phyloP scores from a whole-genome alignment of 2,888 invertebrate species.

The Halictus ligatus region DNA sequence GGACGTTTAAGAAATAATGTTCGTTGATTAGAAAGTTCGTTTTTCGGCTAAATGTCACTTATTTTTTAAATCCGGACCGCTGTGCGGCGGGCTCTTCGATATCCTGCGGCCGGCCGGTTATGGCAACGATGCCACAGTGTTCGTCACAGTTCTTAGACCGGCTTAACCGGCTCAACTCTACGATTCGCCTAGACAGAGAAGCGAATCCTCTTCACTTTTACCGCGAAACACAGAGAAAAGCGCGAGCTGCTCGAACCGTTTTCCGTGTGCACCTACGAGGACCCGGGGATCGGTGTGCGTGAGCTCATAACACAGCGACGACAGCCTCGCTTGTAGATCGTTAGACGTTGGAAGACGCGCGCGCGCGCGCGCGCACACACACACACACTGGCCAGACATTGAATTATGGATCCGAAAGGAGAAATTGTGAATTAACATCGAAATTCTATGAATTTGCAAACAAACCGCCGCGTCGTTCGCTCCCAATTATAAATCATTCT shows the following conservation, averaged over 20 bases:
- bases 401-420: constrained; percentile 41
- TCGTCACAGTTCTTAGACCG: constrained; percentile 63
- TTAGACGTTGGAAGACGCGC: constrained; percentile 17
- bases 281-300: constrained; percentile 15
- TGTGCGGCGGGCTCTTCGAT: constrained; percentile 42
- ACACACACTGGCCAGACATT: constrained; percentile 20
- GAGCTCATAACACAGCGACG: constrained; percentile 12
- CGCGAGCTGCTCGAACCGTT: constrained; percentile 58
- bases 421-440: constrained; percentile 40
- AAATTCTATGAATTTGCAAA: constrained; percentile 9
- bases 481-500: constrained; percentile 11
- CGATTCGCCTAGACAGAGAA: constrained; percentile 61
- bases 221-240: constrained; percentile 72
- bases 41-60: too few relatives aligned
- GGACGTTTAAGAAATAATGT: too few relatives aligned
- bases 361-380: too few relatives aligned
- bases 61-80: too few relatives aligned
- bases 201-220: constrained; percentile 76
- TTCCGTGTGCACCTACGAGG: constrained; percentile 46
- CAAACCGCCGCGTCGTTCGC: background rate
- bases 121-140: constrained; percentile 26
- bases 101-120: constrained; percentile 28
- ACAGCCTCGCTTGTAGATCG: constrained; percentile 15
- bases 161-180: constrained; percentile 65
- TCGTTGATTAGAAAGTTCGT: too few relatives aligned